Conservation (phyloP, 2,797 vertebrate species). For the Stomatorhinus walkeri region DNA sequence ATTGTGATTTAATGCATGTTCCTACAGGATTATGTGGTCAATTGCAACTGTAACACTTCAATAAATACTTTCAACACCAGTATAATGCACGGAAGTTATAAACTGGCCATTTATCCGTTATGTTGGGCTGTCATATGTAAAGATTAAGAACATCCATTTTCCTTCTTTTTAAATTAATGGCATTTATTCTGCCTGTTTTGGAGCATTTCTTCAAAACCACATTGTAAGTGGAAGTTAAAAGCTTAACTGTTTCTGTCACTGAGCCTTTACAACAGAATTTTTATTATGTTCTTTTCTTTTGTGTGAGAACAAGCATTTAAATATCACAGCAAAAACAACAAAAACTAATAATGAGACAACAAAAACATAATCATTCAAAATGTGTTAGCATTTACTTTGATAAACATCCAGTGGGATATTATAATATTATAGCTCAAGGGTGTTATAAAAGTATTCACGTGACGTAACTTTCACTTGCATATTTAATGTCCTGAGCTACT, state of each 20-base stretch:
- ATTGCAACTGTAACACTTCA: neutral
- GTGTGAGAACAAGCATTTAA: slow-evolving; percentile 3
- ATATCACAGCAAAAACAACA: neutral
- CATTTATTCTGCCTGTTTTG: neutral
- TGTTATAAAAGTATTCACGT: neutral
- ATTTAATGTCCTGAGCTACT: neutral
- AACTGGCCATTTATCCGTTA: neutral
- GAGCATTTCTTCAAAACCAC: neutral
- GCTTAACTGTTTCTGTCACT: slow-evolving; percentile 3
- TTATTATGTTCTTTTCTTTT: neutral
- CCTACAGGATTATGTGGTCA: neutral
- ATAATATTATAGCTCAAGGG: slow-evolving; percentile 8
- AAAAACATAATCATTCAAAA: slow-evolving; percentile 3
- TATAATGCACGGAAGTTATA: neutral
- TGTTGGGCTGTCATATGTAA: neutral
- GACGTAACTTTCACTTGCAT: neutral
- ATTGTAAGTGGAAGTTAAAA: neutral
- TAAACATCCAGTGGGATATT: slow-evolving; percentile 8
- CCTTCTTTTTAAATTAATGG: slow-evolving; percentile 4
- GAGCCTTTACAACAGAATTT: neutral
- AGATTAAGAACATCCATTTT: slow-evolving; percentile 4
- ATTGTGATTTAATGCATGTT: neutral
- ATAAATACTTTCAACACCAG: neutral
- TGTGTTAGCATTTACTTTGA: neutral
- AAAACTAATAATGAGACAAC: slow-evolving; percentile 5